These are phyloP conservation scores for Melanotaenia nigrans DNA, from an alignment of 2,797 vertebrate genomes.

Conservation along the genomic window DNA sequence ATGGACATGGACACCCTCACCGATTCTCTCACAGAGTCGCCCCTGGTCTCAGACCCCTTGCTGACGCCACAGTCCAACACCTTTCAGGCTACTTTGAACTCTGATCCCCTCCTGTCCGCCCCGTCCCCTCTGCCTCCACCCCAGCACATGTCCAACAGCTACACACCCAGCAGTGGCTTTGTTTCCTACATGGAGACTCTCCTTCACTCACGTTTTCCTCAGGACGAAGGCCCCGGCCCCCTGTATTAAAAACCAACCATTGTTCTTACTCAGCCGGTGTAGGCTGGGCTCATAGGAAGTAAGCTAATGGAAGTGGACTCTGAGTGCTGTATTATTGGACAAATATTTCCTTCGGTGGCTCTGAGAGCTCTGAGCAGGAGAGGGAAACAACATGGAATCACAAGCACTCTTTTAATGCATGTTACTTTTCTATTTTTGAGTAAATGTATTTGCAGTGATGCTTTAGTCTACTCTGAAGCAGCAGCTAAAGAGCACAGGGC, in stretches of 20 bases:
- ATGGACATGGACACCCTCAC: slow-evolving; percentile 56
- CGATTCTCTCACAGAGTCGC: slow-evolving; percentile 21
- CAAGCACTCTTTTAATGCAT: slow-evolving; percentile 75
- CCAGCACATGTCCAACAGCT: slow-evolving; percentile 72
- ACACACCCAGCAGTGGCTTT: slow-evolving; percentile 83
- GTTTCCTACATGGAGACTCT: slow-evolving; percentile 90
- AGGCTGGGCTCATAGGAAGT: slow-evolving; percentile 61
- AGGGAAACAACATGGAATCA: slow-evolving; percentile 39
- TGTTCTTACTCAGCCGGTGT: slow-evolving; percentile 27
- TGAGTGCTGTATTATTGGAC: slow-evolving; percentile 56
- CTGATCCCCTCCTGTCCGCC: slow-evolving; percentile 68
- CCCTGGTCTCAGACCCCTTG: slow-evolving; percentile 49
- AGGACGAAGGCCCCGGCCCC: slow-evolving; percentile 62
- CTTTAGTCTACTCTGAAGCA: slow-evolving; percentile 54
- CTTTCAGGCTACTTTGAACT: slow-evolving; percentile 66
- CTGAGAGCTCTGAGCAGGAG: slow-evolving; percentile 27
- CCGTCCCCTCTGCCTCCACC: slow-evolving; percentile 31
- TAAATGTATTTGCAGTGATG: slow-evolving; percentile 69
- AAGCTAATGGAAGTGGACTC: slow-evolving; percentile 62
- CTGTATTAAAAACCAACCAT: slow-evolving; percentile 73
- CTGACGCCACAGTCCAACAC: slow-evolving; percentile 42
- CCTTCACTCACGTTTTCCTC: slow-evolving; percentile 86
- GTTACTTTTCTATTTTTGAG: slow-evolving; percentile 67
- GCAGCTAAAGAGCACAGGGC: slow-evolving; percentile 38
- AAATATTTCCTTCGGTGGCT: slow-evolving; percentile 42